A percentile compares a stretch with the other conserved stretches of the same genome.
Evolutionary conservation across 2,113 vertebrate species (phyloP).

Genomic region (Neogale vison): DNA sequence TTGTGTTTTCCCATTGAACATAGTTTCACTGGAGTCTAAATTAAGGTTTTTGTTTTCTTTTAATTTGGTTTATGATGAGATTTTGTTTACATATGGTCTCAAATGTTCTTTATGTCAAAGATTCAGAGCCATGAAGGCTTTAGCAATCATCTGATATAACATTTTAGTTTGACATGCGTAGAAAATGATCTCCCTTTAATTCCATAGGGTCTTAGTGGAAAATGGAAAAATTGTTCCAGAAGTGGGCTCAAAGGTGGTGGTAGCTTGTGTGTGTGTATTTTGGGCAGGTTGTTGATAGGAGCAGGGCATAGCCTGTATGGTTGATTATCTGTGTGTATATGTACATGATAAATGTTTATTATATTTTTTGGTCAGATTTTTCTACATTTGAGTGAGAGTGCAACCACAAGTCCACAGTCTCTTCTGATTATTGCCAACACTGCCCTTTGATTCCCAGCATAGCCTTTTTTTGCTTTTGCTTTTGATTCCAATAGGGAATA

Average conservation of each 20-base stretch:
- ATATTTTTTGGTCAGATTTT: neutral
- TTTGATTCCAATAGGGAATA: neutral
- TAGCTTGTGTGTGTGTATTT: neutral
- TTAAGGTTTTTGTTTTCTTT: neutral
- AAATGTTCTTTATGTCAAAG: slow-evolving; percentile 21
- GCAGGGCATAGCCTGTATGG: neutral
- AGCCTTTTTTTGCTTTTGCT: neutral
- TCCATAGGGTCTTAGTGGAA: neutral
- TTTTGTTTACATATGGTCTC: slow-evolving; percentile 38
- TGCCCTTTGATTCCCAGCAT: neutral
- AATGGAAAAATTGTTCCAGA: neutral
- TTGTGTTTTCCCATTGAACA: neutral
- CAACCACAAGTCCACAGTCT: neutral
- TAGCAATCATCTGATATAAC: neutral
- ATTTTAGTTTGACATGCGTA: neutral
- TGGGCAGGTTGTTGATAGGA: neutral
- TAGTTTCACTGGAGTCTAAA: slow-evolving; percentile 6
- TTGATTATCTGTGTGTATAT: neutral
- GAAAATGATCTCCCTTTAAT: neutral
- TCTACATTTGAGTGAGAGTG: neutral
- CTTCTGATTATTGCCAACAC: neutral
- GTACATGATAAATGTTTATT: neutral
- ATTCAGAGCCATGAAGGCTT: neutral
- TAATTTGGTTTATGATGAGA: neutral
- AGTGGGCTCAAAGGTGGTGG: neutral